Conservation (phyloP, 2,888 invertebrate genomes). For the Zaprionus lineosus region DNA sequence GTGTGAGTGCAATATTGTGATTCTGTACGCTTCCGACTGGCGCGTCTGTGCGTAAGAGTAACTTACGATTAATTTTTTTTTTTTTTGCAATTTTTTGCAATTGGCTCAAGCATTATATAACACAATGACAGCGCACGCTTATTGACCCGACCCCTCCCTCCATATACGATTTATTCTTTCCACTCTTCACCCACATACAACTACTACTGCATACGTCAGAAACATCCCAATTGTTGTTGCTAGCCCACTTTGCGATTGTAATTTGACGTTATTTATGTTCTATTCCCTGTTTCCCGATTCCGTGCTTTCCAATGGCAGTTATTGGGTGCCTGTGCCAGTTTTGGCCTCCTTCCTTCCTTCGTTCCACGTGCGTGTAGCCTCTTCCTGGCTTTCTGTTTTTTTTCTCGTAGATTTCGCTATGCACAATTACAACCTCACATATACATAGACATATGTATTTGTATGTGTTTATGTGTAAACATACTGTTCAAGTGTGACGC, state of each 20-base stretch:
- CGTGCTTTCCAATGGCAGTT: not conserved
- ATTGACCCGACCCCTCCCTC: constrained; percentile 33
- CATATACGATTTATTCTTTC: not conserved
- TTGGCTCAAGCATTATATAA: constrained; percentile 58
- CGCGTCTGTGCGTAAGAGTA: not conserved
- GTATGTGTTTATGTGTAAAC: not conserved
- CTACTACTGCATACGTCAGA: constrained; percentile 12
- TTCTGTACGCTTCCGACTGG: not conserved
- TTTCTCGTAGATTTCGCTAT: not conserved
- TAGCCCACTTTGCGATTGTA: constrained; percentile 46
- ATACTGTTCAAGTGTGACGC: not conserved
- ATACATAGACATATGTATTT: not conserved
- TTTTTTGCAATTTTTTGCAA: constrained; percentile 16
- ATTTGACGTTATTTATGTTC: constrained; percentile 41
- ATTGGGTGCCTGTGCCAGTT: not conserved
- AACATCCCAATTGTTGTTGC: constrained; percentile 41
- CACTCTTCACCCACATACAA: constrained; percentile 3
- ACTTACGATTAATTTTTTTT: constrained; percentile 7
- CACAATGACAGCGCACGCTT: constrained; percentile 53
- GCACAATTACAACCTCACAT: not conserved
- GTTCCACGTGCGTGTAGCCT: constrained; percentile 34
- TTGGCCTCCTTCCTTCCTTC: constrained; percentile 32
- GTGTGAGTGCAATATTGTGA: not conserved
- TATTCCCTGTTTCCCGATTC: constrained; percentile 1
- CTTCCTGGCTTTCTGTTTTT: constrained; percentile 21